Evolutionary conservation across 2,888 invertebrate species (phyloP).

Genomic region (Andrena hattorfiana): DNA sequence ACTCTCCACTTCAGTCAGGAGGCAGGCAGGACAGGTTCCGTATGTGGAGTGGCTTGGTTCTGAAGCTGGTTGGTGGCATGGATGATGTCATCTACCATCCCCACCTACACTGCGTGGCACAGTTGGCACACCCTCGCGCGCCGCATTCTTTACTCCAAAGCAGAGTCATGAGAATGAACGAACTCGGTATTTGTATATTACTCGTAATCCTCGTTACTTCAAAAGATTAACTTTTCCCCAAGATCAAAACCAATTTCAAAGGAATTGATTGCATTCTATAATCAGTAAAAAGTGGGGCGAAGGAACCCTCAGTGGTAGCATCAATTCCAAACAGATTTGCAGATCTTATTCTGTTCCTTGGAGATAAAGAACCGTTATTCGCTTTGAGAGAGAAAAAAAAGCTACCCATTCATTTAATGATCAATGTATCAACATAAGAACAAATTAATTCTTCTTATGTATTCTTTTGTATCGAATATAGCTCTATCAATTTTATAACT

Average conservation of each 20-base stretch:
- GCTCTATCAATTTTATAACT: neutral
- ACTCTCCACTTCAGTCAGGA: conserved; percentile 85
- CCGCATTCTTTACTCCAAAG: conserved; percentile 85
- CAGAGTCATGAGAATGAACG: conserved; percentile 85
- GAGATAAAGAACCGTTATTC: conserved; percentile 57
- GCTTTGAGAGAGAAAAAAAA: conserved; percentile 33
- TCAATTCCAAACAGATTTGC: conserved; percentile 52
- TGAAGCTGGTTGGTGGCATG: conserved; percentile 85
- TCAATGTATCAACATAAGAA: conserved; percentile 72
- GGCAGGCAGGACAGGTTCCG: conserved; percentile 85
- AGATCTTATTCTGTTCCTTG: conserved; percentile 57
- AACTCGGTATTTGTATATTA: conserved; percentile 85
- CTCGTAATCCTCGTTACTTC: conserved; percentile 85
- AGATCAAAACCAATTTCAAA: conserved; percentile 68
- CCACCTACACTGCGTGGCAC: conserved; percentile 84
- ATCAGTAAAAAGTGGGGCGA: conserved; percentile 34
- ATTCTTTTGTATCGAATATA: neutral
- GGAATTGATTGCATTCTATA: conserved; percentile 50
- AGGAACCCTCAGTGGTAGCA: conserved; percentile 57
- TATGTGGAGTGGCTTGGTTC: conserved; percentile 84
- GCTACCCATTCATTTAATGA: conserved; percentile 60
- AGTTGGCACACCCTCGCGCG: conserved; percentile 85
- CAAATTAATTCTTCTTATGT: conserved; percentile 37
- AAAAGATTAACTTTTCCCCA: conserved; percentile 80
- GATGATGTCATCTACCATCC: conserved; percentile 85